phyloP scores from a whole-genome alignment of 2,888 invertebrate genomes.

The Agrochola circellaris region DNA sequence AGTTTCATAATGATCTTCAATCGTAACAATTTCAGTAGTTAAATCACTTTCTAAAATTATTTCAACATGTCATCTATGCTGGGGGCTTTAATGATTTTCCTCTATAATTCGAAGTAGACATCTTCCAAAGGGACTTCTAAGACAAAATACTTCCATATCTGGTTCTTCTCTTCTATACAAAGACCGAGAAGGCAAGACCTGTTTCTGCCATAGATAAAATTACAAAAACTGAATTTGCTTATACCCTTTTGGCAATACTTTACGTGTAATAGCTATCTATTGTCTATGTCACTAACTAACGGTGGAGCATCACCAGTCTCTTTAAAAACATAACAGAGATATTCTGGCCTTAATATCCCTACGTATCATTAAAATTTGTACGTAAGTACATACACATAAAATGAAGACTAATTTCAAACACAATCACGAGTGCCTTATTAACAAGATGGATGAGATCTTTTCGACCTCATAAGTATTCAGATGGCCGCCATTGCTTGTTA shows the following conservation, averaged over 20 bases:
- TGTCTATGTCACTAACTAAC: background rate
- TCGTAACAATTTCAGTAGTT: background rate
- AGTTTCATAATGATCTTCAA: slow-evolving; percentile 2
- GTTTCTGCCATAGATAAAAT: background rate
- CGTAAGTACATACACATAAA: background rate
- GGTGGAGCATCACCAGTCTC: background rate
- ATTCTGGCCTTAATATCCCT: background rate
- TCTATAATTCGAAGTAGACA: background rate
- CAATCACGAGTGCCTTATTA: slow-evolving; percentile 71
- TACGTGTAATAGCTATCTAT: background rate
- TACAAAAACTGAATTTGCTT: background rate
- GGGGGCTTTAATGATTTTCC: background rate
- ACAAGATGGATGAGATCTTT: slow-evolving; percentile 65
- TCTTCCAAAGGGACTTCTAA: background rate
- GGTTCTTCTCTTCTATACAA: background rate
- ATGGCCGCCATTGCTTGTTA: slow-evolving; percentile 65
- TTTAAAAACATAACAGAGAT: background rate
- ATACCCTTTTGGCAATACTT: slow-evolving; percentile 1
- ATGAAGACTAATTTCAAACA: slow-evolving; percentile 56
- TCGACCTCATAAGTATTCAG: slow-evolving; percentile 68
- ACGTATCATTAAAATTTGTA: background rate
- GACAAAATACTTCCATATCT: background rate
- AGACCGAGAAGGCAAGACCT: rapidly evolving
- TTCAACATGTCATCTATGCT: slow-evolving; percentile 16
- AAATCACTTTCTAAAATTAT: slow-evolving; percentile 4